Evolutionary conservation across 2,888 invertebrate species (phyloP).

Genomic region (Heteromurus nitidus): DNA sequence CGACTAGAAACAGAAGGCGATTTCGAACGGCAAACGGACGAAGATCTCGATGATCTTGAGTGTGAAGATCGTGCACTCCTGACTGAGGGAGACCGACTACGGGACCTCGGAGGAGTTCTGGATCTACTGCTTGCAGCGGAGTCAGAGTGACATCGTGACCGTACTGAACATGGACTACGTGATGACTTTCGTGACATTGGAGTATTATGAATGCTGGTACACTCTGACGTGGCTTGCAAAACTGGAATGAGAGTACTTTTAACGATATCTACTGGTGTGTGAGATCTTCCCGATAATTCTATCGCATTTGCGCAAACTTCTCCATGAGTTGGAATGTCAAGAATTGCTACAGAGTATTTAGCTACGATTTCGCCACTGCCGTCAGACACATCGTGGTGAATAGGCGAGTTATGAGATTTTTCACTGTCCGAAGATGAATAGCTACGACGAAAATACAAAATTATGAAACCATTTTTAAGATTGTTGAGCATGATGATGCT

Average conservation of each 20-base stretch:
- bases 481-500: no score
- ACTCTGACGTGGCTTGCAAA: slow-evolving; percentile 55
- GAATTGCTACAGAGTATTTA: slow-evolving; percentile 70
- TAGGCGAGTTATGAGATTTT: slow-evolving; percentile 57
- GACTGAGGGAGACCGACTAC: slow-evolving; percentile 48
- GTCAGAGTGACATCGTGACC: slow-evolving; percentile 63
- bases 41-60: slow-evolving; percentile 66
- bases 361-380: slow-evolving; percentile 57
- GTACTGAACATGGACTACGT: slow-evolving; percentile 48
- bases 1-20: slow-evolving; percentile 65
- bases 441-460: slow-evolving; percentile 26
- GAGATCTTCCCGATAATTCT: slow-evolving; percentile 44
- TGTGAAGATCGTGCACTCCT: slow-evolving; percentile 55
- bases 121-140: slow-evolving; percentile 38
- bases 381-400: slow-evolving; percentile 51
- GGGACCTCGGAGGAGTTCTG: slow-evolving; percentile 40
- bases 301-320: slow-evolving; percentile 52
- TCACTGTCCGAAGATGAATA: slow-evolving; percentile 51
- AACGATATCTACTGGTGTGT: slow-evolving; percentile 65
- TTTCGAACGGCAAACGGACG: slow-evolving; percentile 48
- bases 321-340: slow-evolving; percentile 66
- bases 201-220: slow-evolving; percentile 34
- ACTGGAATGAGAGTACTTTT: slow-evolving; percentile 65
- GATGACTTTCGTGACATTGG: slow-evolving; percentile 49
- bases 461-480: not conserved